Evolutionary conservation across 2,797 vertebrate genomes (phyloP), one percentile per base, ranked within the genome.

Genomic region (Sternarchorhynchus goeldii): DNA sequence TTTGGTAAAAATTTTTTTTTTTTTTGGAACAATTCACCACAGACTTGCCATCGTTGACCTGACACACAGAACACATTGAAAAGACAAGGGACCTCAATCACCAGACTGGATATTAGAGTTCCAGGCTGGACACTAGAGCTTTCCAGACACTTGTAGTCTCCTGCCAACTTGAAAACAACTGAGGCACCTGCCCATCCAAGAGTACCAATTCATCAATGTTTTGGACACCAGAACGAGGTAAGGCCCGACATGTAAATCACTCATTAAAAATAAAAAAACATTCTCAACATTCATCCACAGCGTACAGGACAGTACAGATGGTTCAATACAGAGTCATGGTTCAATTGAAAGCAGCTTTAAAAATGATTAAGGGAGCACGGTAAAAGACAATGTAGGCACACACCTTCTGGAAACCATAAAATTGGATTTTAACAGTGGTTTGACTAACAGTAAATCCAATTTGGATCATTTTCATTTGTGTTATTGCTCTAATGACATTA

Each of bases 361-460:
- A 74, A 74, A 53, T n/a, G 32, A 57, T 59, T 32, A 64, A 66
- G 39, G 25, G 68, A 78, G 53, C 62, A 39, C 67, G 41, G 55
- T 34, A 72, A 78, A 77, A 34, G 18, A 65, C 45, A 72, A 58
- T 5, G 78, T 75, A 57, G 55, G 32, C 29, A 53, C 75, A 21
- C 39, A 75, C 59, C 66, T 65, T 29, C 59, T 36, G 29, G 41
- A 72, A 73, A 70, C 68, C 79, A 78, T 17, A 64, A 78, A 39
- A 68, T 53, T 69, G 56, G 75, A 62, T 72, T 71, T 57, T 56
- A 81, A 90, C 88, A 81, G 67, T 29, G 55, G 59, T 68, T 76
- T 64, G 45, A 71, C 60, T 21, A 64, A 56, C 18, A 62, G 76
- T 16, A 64, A 75, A 80, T 83, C 81, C 77, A 83, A 81, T 83